phyloP scores from a whole-genome alignment of 2,888 invertebrate species.

The Myopa testacea region DNA sequence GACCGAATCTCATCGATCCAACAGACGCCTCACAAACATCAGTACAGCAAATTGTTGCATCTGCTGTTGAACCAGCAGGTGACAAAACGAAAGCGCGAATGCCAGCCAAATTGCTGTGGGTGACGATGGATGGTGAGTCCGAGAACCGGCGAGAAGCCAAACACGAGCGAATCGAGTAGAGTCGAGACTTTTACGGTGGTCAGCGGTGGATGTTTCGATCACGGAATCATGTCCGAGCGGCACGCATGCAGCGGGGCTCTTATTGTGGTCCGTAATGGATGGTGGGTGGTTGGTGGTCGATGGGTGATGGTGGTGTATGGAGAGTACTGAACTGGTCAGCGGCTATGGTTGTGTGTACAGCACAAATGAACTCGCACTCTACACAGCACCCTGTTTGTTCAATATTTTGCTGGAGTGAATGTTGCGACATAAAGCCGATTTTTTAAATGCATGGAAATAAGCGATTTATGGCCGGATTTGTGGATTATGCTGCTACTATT shows the following conservation, averaged over 20 bases:
- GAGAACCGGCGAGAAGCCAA: not conserved
- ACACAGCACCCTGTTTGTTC: constrained; percentile 12
- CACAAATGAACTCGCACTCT: not conserved
- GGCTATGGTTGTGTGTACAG: not conserved
- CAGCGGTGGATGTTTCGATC: too few species aligned
- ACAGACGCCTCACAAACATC: not conserved
- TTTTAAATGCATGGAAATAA: constrained; percentile 45
- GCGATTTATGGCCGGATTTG: constrained; percentile 51
- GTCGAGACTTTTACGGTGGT: too few species aligned
- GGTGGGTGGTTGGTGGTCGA: not conserved
- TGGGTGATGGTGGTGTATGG: not conserved
- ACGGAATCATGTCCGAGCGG: too few species aligned
- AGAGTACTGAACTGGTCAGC: not conserved
- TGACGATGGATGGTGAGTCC: constrained; percentile 1
- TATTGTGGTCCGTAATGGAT: not conserved
- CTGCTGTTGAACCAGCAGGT: constrained; percentile 12
- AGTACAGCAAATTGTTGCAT: constrained; percentile 20
- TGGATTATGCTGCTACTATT: constrained; percentile 47
- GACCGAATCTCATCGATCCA: constrained; percentile 19
- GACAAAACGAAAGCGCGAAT: constrained; percentile 16
- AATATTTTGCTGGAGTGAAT: constrained; percentile 12
- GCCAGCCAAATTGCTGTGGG: constrained; percentile 42
- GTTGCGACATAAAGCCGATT: not conserved
- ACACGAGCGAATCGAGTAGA: too few species aligned
- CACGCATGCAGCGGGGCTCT: not conserved